These are phyloP conservation scores for Globodera ellingtonae DNA, from an alignment of 1,140 invertebrate genomes.

Conservation along the genomic window DNA sequence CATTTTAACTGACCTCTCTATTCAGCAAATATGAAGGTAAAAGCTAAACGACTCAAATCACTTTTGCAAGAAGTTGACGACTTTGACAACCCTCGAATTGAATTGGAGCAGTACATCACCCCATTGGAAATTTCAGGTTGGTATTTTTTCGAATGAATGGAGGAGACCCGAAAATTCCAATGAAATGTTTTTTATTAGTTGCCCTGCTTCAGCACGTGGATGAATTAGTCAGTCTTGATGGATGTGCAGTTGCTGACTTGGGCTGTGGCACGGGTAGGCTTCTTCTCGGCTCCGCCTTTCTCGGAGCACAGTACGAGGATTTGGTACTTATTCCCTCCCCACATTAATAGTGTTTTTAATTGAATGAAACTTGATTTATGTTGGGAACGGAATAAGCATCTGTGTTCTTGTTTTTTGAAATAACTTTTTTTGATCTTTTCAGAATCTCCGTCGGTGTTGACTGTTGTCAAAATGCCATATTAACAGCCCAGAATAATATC, in stretches of 20 bases:
- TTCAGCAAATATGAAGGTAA: conserved; percentile 23
- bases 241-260: conserved; percentile 22
- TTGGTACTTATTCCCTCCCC: too few species aligned
- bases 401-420: not conserved
- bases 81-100: conserved; percentile 28
- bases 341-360: too few species aligned
- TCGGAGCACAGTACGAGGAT: conserved; percentile 24
- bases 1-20: not conserved
- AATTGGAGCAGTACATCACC: conserved; percentile 39
- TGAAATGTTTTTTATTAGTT: not conserved
- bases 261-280: conserved; percentile 38
- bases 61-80: conserved; percentile 31
- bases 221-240: conserved; percentile 10
- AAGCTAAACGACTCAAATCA: conserved; percentile 31
- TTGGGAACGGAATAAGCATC: too few species aligned
- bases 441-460: conserved; percentile 35
- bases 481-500: conserved; percentile 24
- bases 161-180: not conserved
- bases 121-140: conserved; percentile 28
- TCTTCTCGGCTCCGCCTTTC: conserved; percentile 13
- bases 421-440: not conserved
- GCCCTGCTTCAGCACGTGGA: conserved; percentile 9
- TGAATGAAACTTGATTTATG: too few species aligned
- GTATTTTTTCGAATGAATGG: not conserved
- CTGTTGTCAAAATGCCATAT: conserved; percentile 24